Conservation (phyloP, 2,797 vertebrate species). For the Tinamus major region DNA sequence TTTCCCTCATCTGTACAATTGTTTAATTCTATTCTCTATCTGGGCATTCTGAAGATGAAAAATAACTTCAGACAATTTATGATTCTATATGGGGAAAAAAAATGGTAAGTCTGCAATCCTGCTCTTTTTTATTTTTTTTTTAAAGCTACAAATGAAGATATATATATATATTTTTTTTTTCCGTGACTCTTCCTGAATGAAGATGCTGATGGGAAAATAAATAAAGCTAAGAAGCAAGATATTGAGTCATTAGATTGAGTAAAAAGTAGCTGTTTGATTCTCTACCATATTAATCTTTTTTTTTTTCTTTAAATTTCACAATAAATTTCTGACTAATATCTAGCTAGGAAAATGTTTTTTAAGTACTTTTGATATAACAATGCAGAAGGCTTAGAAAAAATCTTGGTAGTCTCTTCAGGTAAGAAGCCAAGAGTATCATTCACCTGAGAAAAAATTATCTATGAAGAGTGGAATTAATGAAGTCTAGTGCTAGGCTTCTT, state of each 20-base stretch:
- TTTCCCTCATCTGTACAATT: conserved; percentile 20
- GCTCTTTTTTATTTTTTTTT: not conserved
- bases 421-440: not conserved
- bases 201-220: not conserved
- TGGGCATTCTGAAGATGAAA: conserved; percentile 45
- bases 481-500: not conserved
- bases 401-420: not conserved
- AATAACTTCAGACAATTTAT: conserved; percentile 57
- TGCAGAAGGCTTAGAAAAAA: not conserved
- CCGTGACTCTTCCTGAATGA: not conserved
- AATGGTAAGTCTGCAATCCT: not conserved
- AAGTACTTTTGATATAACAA: not conserved
- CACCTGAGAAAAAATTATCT: not conserved
- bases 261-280: not conserved
- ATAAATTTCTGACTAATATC: not conserved
- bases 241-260: not conserved
- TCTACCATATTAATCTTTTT: not conserved
- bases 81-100: not conserved
- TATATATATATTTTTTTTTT: not conserved
- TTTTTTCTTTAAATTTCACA: not conserved
- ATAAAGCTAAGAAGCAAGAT: not conserved
- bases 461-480: conserved; percentile 1
- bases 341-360: not conserved
- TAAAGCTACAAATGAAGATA: not conserved
- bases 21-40: not conserved